phyloP scores from a whole-genome alignment of 1,140 invertebrate species.

The Psilanteris sp. region DNA sequence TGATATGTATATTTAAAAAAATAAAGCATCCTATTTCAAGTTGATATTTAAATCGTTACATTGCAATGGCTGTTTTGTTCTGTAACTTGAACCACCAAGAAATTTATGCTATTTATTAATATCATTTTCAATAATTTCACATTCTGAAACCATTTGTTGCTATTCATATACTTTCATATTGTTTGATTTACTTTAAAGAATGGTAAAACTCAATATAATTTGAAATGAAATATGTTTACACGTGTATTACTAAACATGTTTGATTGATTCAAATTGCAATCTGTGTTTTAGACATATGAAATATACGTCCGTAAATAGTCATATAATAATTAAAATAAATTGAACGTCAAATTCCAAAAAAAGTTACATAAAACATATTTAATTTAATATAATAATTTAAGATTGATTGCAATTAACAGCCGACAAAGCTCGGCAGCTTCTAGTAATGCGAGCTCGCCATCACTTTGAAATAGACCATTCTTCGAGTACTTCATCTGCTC shows the following conservation, averaged over 20 bases:
- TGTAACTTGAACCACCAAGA: conserved; percentile 17
- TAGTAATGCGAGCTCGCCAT: conserved; percentile 77
- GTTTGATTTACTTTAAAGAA: conserved; percentile 19
- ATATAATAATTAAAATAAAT: background rate
- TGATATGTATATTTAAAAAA: conserved; percentile 5
- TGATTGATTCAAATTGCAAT: background rate
- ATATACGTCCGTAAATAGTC: background rate
- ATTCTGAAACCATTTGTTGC: background rate
- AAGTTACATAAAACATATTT: background rate
- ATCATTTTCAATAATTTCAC: background rate
- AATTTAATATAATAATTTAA: conserved; percentile 52
- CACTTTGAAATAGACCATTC: conserved; percentile 78
- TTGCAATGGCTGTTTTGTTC: conserved; percentile 30
- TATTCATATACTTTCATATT: conserved; percentile 5
- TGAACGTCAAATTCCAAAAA: too few species aligned
- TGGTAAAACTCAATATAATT: background rate
- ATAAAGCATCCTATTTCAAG: conserved; percentile 11
- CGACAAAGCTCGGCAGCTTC: conserved; percentile 70
- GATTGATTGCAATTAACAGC: conserved; percentile 77
- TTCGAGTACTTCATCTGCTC: conserved; percentile 84
- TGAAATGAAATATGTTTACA: too few species aligned
- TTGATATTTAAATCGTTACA: conserved; percentile 11
- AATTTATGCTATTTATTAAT: conserved; percentile 5
- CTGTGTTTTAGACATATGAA: too few species aligned
- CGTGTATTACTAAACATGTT: too few species aligned